Evolutionary conservation across 2,888 invertebrate species (phyloP).

Genomic region (Megaustenia siamemsis): DNA sequence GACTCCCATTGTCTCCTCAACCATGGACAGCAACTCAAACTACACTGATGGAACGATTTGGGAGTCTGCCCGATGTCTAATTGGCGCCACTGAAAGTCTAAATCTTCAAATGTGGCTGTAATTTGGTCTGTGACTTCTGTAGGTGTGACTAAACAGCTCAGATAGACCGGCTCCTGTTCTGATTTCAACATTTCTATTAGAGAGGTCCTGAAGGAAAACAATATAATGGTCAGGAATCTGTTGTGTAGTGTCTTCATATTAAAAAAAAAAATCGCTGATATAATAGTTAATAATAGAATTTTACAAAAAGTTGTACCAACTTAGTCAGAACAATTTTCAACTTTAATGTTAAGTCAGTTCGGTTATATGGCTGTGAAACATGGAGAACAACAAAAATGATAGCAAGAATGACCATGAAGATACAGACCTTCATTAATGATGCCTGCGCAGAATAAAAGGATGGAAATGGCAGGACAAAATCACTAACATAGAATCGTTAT

Average conservation of each 20-base stretch:
- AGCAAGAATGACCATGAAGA: no score
- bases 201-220: not conserved
- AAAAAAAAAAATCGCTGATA: not conserved
- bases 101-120: not conserved
- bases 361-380: not conserved
- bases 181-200: not conserved
- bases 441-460: no score
- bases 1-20: not conserved
- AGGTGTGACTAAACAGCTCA: not conserved
- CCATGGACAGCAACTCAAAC: conserved; percentile 9
- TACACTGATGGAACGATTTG: conserved; percentile 4
- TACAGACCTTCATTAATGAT: no score
- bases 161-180: not conserved
- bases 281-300: not conserved
- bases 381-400: no score
- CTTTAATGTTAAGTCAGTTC: not conserved
- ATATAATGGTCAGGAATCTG: not conserved
- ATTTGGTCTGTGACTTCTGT: not conserved
- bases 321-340: not conserved
- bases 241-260: no score
- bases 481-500: no score
- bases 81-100: not conserved
- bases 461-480: no score
- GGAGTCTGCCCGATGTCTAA: not conserved
- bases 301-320: not conserved